Evolutionary conservation across 2,888 invertebrate genomes (phyloP), one percentile per base, ranked within the genome.

Genomic region (Sturmia bella): DNA sequence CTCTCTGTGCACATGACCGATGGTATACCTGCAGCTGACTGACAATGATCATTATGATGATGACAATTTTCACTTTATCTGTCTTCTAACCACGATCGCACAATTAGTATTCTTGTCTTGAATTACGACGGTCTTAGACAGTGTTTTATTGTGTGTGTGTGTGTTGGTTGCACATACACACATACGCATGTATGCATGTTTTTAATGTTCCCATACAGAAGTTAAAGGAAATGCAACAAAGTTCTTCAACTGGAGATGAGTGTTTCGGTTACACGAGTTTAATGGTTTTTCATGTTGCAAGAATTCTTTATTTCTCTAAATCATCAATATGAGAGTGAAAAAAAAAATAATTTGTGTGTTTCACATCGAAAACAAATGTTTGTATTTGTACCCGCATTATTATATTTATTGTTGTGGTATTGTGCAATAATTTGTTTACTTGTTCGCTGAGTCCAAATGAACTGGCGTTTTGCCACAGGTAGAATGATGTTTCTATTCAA

Each of bases 21-120:
- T 37, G 48, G 3, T 15, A 15, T 52, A 11, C 17, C 68, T 69
- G 45, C 41, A 56, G 68, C 63, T 69, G 45, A 15, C 19, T 27
- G 45, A 64, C 41, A 27, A 52, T 39, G 17, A 50, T 66, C 24
- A 50, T 78, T 57, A 57, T 39, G 54, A 68, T 63, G 43, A 56
- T 52, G 57, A 64, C 57, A 64, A 80, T 81, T 76, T 64, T 61
- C 76, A 76, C 76, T 83, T 54, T 70, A 74, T 77, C 69, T 77
- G 52, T 57, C 52, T 37, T 50, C 54, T 73, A 63, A 39, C 50
- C 52, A 2, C 19, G 56, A 11, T 63, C 27, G 68, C 52, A 7
- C 32, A 66, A 85, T 85, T 85, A 84, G 81, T 85, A 85, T 85
- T 84, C 85, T 82, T 75, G 83, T 82, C 85, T 68, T 72, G 84